These are phyloP conservation scores for Cybosia mesomella DNA, from an alignment of 2,888 invertebrate species.

Conservation along the genomic window DNA sequence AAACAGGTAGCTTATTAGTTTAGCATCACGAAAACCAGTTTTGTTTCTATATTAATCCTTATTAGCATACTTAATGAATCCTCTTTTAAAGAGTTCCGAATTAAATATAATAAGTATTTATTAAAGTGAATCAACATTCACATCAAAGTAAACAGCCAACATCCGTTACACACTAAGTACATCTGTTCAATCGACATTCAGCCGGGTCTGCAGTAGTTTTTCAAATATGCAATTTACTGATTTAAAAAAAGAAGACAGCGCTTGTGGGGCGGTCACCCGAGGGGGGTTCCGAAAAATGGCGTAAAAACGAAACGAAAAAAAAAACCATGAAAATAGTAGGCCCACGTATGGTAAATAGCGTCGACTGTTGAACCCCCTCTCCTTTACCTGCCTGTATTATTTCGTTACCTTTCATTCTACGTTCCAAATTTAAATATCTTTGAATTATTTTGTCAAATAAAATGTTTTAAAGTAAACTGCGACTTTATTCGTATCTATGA, in stretches of 20 bases:
- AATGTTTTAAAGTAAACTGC: background rate
- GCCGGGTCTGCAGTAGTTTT: slow-evolving; percentile 75
- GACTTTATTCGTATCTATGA: background rate
- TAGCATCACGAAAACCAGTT: slow-evolving; percentile 7
- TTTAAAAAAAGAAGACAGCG: slow-evolving; percentile 76
- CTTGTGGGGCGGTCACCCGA: slow-evolving; percentile 66
- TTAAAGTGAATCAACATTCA: slow-evolving; percentile 24
- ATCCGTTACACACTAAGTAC: slow-evolving; percentile 45
- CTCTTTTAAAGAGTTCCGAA: background rate
- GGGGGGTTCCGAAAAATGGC: slow-evolving; percentile 77
- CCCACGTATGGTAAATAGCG: slow-evolving; percentile 80
- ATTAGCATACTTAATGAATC: background rate
- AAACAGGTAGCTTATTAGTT: slow-evolving; percentile 13
- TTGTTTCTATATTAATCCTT: background rate
- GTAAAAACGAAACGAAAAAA: slow-evolving; percentile 76
- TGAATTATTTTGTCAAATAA: background rate
- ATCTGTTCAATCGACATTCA: slow-evolving; percentile 60
- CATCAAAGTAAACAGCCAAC: slow-evolving; percentile 39
- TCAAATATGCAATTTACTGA: slow-evolving; percentile 87
- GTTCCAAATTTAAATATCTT: slow-evolving; percentile 16
- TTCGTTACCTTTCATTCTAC: slow-evolving; percentile 61
- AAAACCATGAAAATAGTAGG: slow-evolving; percentile 75
- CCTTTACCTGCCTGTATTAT: slow-evolving; percentile 59
- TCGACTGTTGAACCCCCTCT: slow-evolving; percentile 57
- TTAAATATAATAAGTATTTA: background rate